Base-by-base conservation (phyloP, 2,888 invertebrate genomes). In the Eugnorisma glareosa region DNA sequence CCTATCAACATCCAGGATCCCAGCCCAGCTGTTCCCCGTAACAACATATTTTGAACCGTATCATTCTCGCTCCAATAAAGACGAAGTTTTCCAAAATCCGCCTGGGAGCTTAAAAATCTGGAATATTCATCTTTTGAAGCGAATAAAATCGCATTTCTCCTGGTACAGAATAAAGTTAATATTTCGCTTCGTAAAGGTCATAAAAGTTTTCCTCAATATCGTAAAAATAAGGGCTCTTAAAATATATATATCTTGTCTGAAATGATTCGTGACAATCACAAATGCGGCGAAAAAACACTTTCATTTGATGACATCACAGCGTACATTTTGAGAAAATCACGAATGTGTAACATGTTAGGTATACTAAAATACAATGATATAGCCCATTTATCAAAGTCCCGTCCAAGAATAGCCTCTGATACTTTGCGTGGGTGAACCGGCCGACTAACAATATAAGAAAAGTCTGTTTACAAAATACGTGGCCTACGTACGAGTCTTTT, bases 21-120 rank as follows among this genome's bases (percentile, higher is more conserved):
- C 10, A 18, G 24, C 31, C 28, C 43, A 18, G 24, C 18, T 82
- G 48, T 35, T 18, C 28, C 31, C 40, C 51, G 37, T 45, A 83
- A 54, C 66, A 70, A 28, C 1, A 67, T 37, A 82, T 64, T 59
- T 45, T 24, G 21, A 54, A 67, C 24, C 7, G 37, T 54, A 51
- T 31, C 11, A 67, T 71, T 79, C 21, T 66, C 28, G 48, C 43
- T 78, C 10, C 68, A 80, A 78, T 78, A 83, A 70, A 79, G 31
- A 40, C 4, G 35, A 51, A 5, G 66, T 79, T 59, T 79, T 61
- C 31, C 6, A 15, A 61, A 59, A 67, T 40, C 37, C 84, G 51
- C 79, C 57, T 37, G 66, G 79, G 84, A 80, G 68, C n/a, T 57
- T 40, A 73, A 84, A 77, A 78, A 71, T 73, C 61, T 59, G 43